Base-by-base conservation (phyloP, 1,140 invertebrate genomes). In the Euborellia annulipes region DNA sequence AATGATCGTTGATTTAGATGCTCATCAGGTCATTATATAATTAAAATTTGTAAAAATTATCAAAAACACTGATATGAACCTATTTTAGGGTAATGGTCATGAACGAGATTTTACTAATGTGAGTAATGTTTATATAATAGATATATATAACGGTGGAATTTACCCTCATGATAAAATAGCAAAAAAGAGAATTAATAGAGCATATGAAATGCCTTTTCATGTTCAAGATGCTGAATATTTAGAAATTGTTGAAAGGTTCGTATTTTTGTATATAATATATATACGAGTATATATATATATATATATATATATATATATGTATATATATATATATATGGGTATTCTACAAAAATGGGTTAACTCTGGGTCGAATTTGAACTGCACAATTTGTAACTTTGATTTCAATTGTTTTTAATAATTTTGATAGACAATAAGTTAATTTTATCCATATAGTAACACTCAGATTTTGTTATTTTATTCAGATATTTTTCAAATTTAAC, bases 1-100 rank as follows among this genome's bases (percentile, higher is more conserved):
- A 9, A 83, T 91, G 79, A 89, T 92, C 55, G 71, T 91, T 16
- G 87, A 92, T 64, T 68, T 91, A 55, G 86, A 91, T 68, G 86
- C 86, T 22, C 87, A 92, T 68, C 78, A 82, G 67, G 72, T 76
- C 52, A 53, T 47, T 19, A 39, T 45, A 16, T 22, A 13, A 1
- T 27, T 41, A 30, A 21, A n/a, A 7, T 30, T 48, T 41, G 34
- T 20, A 46, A 16, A 6, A n/a, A 16, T 4, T 20, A 17, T 39
- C 9, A 20, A 20, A 20, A 20, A 39, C 9, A 20, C 4, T 39
- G 37, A 4, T 20, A 6, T 4, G 19, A 6, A 39, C 4, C n/a
- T n/a, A n/a, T 42, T 55, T 6, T 46, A 87, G 77, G 87, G 87
- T 7, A 91, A 91, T 67, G 87, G 87, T 0, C 82, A 90, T 62